A percentile compares a stretch with the other conserved stretches of the same genome.
Evolutionary conservation across 2,113 vertebrate genomes (phyloP).

Genomic region (Phalacrocorax brasilianus): DNA sequence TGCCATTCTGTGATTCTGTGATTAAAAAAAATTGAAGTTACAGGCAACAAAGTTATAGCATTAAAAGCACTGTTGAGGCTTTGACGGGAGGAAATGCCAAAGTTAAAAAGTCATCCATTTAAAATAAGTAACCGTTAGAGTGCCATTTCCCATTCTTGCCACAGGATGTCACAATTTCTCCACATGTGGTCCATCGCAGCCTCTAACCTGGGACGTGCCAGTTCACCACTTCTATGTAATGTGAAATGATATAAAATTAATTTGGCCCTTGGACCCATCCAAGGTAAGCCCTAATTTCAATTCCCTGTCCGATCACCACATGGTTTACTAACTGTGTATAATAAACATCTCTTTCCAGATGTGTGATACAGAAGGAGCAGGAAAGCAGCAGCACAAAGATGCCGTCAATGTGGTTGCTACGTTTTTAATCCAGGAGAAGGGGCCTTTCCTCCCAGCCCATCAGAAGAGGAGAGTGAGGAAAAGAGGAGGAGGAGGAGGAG

Average conservation of each 20-base stretch:
- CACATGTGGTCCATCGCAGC: neutral
- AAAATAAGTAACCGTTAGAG: neutral
- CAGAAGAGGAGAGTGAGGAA: neutral
- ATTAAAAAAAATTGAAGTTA: neutral
- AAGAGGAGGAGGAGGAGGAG: neutral
- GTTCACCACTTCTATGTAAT: neutral
- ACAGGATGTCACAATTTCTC: constrained; percentile 27
- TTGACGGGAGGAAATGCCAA: neutral
- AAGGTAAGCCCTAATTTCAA: neutral
- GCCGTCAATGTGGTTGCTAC: neutral
- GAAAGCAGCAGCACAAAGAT: neutral
- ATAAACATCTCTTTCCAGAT: neutral
- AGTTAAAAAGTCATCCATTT: neutral
- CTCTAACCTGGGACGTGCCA: neutral
- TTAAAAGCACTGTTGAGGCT: neutral
- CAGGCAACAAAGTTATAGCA: neutral
- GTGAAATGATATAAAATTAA: neutral
- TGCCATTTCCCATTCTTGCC: constrained; percentile 8
- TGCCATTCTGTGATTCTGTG: neutral
- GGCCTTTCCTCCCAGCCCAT: neutral
- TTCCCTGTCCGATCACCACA: fast-evolving
- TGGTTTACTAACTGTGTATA: neutral
- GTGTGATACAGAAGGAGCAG: neutral
- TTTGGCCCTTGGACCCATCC: neutral
- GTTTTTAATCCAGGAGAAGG: neutral